A percentile compares a stretch with the other conserved stretches of the same genome.
These are phyloP conservation scores for Dinomys branickii DNA, from an alignment of 2,113 vertebrate species.

Conservation along the genomic window DNA sequence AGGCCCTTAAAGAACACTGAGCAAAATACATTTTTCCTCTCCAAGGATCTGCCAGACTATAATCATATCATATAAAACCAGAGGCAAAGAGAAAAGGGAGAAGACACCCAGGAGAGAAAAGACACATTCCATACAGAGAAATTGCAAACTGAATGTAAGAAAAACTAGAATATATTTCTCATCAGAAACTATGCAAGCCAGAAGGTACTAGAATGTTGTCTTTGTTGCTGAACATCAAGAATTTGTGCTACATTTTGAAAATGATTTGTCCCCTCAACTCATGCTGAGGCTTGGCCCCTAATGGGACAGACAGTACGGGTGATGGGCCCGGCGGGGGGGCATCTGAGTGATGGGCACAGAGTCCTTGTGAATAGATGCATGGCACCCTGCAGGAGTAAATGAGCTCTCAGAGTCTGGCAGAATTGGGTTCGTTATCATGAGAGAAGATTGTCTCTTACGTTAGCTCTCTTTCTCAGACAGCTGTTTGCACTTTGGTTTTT, in stretches of 20 bases:
- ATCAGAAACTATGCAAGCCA: background rate
- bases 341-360: background rate
- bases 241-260: background rate
- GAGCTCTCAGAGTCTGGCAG: background rate
- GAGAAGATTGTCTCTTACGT: background rate
- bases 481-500: background rate
- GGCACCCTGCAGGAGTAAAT: background rate
- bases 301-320: fast-evolving
- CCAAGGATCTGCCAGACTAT: background rate
- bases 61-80: background rate
- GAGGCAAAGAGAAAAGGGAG: background rate
- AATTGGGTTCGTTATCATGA: background rate
- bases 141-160: background rate
- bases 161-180: background rate
- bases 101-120: background rate
- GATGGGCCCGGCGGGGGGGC: background rate
- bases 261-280: background rate
- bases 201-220: background rate
- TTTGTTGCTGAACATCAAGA: background rate
- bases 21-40: background rate
- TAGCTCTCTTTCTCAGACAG: background rate
- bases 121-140: background rate
- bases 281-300: background rate
- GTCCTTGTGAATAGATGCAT: too few species aligned
- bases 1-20: background rate